Base-by-base conservation (phyloP, 1,140 invertebrate genomes). In the Megalonaias nervosa region DNA sequence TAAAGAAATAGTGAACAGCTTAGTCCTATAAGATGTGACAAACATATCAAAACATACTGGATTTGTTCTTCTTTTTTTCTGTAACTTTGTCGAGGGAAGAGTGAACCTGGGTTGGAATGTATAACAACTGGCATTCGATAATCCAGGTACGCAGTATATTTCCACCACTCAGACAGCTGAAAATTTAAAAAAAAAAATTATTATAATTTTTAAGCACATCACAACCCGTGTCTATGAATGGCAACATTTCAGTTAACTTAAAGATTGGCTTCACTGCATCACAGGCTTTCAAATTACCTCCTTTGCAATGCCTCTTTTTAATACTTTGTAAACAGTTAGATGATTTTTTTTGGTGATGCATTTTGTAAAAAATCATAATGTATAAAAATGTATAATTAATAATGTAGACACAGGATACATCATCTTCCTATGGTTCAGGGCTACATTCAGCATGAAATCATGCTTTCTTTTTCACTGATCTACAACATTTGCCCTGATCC, bases 151-250 rank as follows among this genome's bases (percentile, higher is more conserved):
- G 76, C 71, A 19, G 67, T 17, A 56, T 60, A 67, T 38, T 55
- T 72, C 76, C 76, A 78, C 76, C 76, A 78, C 59, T 78, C 76
- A 15, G 76, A 73, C 31, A 78, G 56, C 76, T 78, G 65, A 23
- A 73, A 75, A 55, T 59, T n/a, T 26, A 58, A n/a, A 21, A n/a
- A 12, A 67, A 1, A 48, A 67, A 67, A 19, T 11, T 67, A 11
- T 31, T 23, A n/a, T 65, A 31, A 1, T 23, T 23, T 14, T 23
- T 19, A 23, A 23, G 21, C 21, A 19, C 14, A 2, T 14, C 21
- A 23, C 21, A 65, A 65, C 21, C 16, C 19, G 1, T 16, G 21
- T 14, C 9, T 15, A 17, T 13, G 31, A 65, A 65, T 2, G 12
- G 6, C 9, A 23, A 62, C 61, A 19, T n/a, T 62, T n/a, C 11